These are phyloP conservation scores for Cartodere bifasciata DNA, from an alignment of 2,888 invertebrate genomes.

Conservation along the genomic window DNA sequence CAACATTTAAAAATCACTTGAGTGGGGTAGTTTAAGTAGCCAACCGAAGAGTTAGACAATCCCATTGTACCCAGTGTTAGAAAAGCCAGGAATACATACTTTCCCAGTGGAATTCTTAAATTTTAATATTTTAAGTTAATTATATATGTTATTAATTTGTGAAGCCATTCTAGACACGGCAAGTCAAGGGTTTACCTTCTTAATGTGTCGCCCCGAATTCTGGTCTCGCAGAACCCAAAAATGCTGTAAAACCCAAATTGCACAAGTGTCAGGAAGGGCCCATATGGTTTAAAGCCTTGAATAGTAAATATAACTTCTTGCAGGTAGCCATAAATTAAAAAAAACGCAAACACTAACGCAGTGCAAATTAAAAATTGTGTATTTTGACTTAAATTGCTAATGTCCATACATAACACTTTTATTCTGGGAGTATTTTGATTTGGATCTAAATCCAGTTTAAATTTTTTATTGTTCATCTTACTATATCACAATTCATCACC, in stretches of 20 bases:
- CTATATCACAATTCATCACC: too few species aligned
- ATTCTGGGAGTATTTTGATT: constrained; percentile 36
- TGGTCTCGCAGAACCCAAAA: constrained; percentile 67
- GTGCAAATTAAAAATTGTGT: constrained; percentile 67
- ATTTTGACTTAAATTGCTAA: constrained; percentile 50
- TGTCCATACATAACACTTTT: constrained; percentile 60
- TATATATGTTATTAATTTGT: constrained; percentile 1
- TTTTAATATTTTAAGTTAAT: neutral
- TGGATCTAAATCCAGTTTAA: constrained; percentile 19
- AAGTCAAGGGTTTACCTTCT: constrained; percentile 37
- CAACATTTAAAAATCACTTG: constrained; percentile 97
- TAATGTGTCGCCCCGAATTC: constrained; percentile 45
- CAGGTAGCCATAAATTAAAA: constrained; percentile 81
- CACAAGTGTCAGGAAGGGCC: constrained; percentile 83
- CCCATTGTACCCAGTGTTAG: constrained; percentile 93
- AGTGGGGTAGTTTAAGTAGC: constrained; percentile 92
- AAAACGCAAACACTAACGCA: constrained; percentile 73
- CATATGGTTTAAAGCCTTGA: constrained; percentile 79
- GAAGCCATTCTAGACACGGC: too few species aligned
- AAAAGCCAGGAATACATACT: constrained; percentile 70
- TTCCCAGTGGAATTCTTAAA: constrained; percentile 69
- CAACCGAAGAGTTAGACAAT: constrained; percentile 85
- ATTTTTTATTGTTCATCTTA: constrained; percentile 9
- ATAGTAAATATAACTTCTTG: constrained; percentile 85
- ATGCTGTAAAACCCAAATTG: constrained; percentile 80